Percentiles rank a stretch among this genome's conserved stretches.
phyloP scores from a whole-genome alignment of 2,888 invertebrate species.

The Mythimna vitellina region DNA sequence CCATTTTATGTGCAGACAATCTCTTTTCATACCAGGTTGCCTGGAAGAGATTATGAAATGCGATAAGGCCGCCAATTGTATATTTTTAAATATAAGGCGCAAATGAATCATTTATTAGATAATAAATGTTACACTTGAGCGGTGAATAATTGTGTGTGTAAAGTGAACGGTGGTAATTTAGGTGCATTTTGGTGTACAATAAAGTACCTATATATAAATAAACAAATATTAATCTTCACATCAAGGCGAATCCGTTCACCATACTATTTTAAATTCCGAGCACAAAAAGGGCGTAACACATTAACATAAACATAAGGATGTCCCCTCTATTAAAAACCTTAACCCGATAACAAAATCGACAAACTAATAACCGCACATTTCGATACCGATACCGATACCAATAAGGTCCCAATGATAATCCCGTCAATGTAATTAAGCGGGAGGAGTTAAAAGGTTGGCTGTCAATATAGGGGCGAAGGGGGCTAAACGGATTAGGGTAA shows the following conservation, averaged over 20 bases:
- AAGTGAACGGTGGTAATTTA: too few species aligned
- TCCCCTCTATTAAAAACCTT: slow-evolving; percentile 44
- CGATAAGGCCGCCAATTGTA: too few species aligned
- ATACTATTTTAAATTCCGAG: slow-evolving; percentile 37
- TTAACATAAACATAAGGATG: slow-evolving; percentile 53
- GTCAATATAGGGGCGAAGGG: slow-evolving; percentile 77
- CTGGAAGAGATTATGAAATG: too few species aligned
- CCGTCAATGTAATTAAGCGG: slow-evolving; percentile 77
- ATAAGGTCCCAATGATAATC: slow-evolving; percentile 62
- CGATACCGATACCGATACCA: slow-evolving; percentile 48
- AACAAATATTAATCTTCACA: neutral
- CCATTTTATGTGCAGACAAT: too few species aligned
- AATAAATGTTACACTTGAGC: too few species aligned
- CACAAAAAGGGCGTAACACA: slow-evolving; percentile 53
- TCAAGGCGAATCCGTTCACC: slow-evolving; percentile 11
- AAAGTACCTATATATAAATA: too few species aligned
- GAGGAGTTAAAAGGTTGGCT: slow-evolving; percentile 76
- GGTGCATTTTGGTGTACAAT: too few species aligned
- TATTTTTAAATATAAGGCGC: too few species aligned
- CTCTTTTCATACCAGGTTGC: too few species aligned
- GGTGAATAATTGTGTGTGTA: too few species aligned
- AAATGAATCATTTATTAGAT: too few species aligned
- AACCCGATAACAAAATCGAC: slow-evolving; percentile 29
- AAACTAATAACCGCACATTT: slow-evolving; percentile 58
- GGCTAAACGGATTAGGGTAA: slow-evolving; percentile 87